These are phyloP conservation scores for Poeciliopsis occidentalis DNA, from an alignment of 2,113 vertebrate genomes.

Conservation along the genomic window DNA sequence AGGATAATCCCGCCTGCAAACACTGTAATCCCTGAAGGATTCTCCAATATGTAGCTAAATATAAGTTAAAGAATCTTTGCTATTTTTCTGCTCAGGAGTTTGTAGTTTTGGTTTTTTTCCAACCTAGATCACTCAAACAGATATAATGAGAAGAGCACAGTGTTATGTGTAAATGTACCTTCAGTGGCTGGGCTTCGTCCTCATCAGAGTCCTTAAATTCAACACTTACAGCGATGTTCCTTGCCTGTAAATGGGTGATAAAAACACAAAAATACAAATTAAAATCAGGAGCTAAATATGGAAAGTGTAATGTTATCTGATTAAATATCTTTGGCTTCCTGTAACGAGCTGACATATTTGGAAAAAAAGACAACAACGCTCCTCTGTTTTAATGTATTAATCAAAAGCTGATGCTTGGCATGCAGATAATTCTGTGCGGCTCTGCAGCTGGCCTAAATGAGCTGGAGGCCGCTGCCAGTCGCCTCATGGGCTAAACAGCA, in stretches of 20 bases:
- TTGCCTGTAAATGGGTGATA: conserved; percentile 81
- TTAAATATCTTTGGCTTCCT: not conserved
- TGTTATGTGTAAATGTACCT: conserved; percentile 77
- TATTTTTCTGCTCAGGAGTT: not conserved
- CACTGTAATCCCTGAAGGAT: not conserved
- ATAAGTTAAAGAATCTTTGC: too few relatives aligned
- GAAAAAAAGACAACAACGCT: conserved; percentile 29
- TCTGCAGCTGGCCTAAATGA: conserved; percentile 30
- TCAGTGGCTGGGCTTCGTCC: conserved; percentile 88
- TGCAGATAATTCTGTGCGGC: conserved; percentile 46
- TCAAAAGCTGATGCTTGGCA: conserved; percentile 44
- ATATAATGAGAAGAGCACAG: not conserved
- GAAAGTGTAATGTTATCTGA: not conserved
- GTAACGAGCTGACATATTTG: conserved; percentile 20
- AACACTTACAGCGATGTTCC: conserved; percentile 94
- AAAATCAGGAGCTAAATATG: not conserved
- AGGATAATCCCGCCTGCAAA: not conserved
- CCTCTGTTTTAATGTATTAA: conserved; percentile 39
- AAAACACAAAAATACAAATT: not conserved
- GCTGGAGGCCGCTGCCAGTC: conserved; percentile 33
- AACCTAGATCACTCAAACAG: not conserved
- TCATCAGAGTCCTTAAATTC: conserved; percentile 97
- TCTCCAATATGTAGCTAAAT: not conserved
- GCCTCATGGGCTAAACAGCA: conserved; percentile 23
- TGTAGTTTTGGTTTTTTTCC: not conserved